Conservation (phyloP, 37 sponge, comb jelly and placozoan species). For the Chondrilla cf. caribensis region DNA sequence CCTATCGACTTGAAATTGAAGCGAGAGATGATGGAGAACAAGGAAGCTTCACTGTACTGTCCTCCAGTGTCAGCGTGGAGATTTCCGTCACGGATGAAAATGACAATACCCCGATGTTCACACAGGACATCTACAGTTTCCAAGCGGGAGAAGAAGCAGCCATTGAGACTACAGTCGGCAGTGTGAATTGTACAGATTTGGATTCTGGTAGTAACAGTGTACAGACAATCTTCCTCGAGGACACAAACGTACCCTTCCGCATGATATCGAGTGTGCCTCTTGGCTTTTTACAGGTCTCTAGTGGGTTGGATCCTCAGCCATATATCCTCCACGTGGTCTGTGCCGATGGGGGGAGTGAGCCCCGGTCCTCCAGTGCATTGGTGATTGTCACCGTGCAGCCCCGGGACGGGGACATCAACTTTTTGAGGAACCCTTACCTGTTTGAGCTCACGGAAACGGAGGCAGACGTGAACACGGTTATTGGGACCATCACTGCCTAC, state of each 20-base stretch:
- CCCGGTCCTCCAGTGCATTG: constrained; percentile 20
- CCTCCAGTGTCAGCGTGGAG: constrained; percentile 10
- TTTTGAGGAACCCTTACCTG: background rate
- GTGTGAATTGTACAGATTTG: constrained; percentile 42
- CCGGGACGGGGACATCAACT: background rate
- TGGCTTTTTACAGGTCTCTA: background rate
- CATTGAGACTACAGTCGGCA: background rate
- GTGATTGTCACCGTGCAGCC: constrained; percentile 40
- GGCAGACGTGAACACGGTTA: background rate
- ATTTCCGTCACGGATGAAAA: constrained; percentile 53
- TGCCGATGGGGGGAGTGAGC: constrained; percentile 53
- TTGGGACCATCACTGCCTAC: background rate
- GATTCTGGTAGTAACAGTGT: constrained; percentile 51
- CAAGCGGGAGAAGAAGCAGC: background rate
- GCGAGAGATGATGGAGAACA: constrained; percentile 59
- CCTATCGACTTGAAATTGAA: constrained; percentile 42
- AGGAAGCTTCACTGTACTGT: constrained; percentile 18
- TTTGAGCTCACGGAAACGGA: background rate
- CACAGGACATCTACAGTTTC: constrained; percentile 11
- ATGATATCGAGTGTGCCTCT: background rate
- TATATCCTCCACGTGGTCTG: constrained; percentile 46
- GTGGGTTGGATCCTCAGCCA: background rate
- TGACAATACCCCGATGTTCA: constrained; percentile 64
- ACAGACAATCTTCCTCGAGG: background rate
- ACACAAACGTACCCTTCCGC: background rate